Base-by-base conservation (phyloP, 2,797 vertebrate genomes). In the Xiphorhynchus erythropygius region DNA sequence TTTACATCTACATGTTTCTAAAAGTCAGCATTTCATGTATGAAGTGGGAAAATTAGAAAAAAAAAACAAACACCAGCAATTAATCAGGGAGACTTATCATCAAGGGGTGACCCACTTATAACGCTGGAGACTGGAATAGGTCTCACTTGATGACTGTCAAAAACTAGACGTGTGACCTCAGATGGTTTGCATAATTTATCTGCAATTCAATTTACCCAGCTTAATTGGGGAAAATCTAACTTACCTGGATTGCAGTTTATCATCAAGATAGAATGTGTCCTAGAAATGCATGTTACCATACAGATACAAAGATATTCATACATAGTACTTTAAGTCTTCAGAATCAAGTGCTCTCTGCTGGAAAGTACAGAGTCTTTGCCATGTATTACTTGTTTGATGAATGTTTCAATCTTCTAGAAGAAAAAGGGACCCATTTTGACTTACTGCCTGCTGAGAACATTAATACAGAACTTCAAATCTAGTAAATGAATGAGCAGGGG, bases 231-330 rank as follows among this genome's bases (percentile, higher is more conserved):
- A 91, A 92, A 81, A 74, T 77, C 74, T 50, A 68, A 96, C 95
- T 97, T 97, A 95, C 96, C 96, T 93, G 96, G 41, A 33, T 11
- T 75, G 77, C 64, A 37, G 46, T 91, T 92, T 93, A 69, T 69
- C 76, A 94, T 42, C 64, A 85, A 75, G 93, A 84, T 18, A 81
- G 70, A 86, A 94, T 0, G 9, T 17, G 5, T 68, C 80, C 91
- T 93, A 95, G 63, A 91, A 91, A 86, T 1, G 17, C 73, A 44
- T 5, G 15, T 65, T 93, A 93, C 35, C 76, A 60, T n/a, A 82
- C 30, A 79, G 37, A 75, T 10, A 84, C 37, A 77, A 49, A 86
- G 27, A 67, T 5, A 30, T 30, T 75, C 47, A 65, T 23, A 64
- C 27, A 76, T 37, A 69, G 25, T 39, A 78, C 67, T 91, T 70